These are phyloP conservation scores for Andinoacara biseriatus DNA, from an alignment of 2,113 vertebrate genomes.

Conservation along the genomic window DNA sequence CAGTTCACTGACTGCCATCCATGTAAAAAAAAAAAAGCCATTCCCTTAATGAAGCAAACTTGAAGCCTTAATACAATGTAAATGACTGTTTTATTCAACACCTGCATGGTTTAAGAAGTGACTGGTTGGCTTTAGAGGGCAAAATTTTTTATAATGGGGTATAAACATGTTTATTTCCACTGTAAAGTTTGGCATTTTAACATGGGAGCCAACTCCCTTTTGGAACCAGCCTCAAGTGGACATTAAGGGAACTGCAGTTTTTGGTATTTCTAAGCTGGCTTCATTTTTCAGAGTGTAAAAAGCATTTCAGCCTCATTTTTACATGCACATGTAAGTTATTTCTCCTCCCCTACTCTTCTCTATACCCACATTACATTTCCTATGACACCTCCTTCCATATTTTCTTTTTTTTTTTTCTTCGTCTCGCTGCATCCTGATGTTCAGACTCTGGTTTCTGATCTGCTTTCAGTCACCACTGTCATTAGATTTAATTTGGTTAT, in stretches of 20 bases:
- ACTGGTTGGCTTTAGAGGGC: background rate
- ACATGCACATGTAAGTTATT: rapidly evolving
- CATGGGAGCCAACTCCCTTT: background rate
- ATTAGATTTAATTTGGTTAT: constrained; percentile 68
- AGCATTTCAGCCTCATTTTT: background rate
- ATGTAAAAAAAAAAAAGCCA: background rate
- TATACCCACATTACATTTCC: background rate
- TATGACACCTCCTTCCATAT: background rate
- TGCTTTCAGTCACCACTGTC: constrained; percentile 31
- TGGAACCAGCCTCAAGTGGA: background rate
- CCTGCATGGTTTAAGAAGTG: background rate
- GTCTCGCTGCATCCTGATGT: background rate
- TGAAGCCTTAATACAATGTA: background rate
- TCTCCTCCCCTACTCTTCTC: background rate
- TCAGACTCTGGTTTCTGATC: constrained; percentile 39
- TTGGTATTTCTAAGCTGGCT: background rate
- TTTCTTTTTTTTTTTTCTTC: background rate
- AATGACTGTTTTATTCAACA: too few species aligned
- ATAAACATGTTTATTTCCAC: background rate
- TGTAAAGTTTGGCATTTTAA: background rate
- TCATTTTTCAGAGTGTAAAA: background rate
- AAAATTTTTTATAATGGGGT: background rate
- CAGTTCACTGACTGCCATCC: rapidly evolving
- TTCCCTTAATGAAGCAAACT: background rate
- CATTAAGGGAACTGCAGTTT: background rate